Base-by-base conservation (phyloP, 2,113 vertebrate genomes). In the Orthonyx spaldingii region DNA sequence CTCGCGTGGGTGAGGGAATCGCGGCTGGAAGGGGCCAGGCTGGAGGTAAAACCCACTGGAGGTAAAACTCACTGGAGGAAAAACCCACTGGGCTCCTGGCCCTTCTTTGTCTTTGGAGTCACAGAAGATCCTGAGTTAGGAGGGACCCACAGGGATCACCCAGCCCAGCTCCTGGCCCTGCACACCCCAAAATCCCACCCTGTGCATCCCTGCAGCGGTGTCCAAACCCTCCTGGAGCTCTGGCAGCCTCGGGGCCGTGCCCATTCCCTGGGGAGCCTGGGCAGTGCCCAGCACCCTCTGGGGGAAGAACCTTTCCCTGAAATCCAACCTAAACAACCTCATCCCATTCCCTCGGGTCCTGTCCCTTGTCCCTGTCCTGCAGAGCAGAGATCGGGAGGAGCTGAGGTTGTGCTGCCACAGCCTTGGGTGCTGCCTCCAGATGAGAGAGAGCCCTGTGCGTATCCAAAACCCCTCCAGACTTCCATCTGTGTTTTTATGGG, bases 301-400 rank as follows among this genome's bases (percentile, higher is more conserved):
- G 21, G 56, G 69, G 24, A 55, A 46, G 41, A 35, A 9, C 42
- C 16, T 50, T 86, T 33, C 6, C 37, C 46, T 50, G 0, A 46
- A 10, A 52, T 60, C 39, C 63, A 42, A 0, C 20, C 42, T 6
- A 0, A 13, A 33, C 64, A 21, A 0, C 20, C 26, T 4, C 37
- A 60, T 20, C 11, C 57, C 81, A 14, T 42, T 16, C 7, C 44
- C 72, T 35, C 18, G 19, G 53, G 20, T 1, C 32, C 5, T 22
- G n/a, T n/a, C n/a, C n/a, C n/a, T n/a, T 30, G 37, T 24, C 22
- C 33, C 32, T 39, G 24, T 16, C 56, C 14, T 23, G 2, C 37
- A 21, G 32, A 66, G 60, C 70, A 50, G 52, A 12, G 60, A 3
- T 10, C 1, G 1, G 47, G 39, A 33, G 57, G 39, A 72, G 68